Conservation (phyloP, 2,797 vertebrate genomes). For the Cyprinodon diabolis region DNA sequence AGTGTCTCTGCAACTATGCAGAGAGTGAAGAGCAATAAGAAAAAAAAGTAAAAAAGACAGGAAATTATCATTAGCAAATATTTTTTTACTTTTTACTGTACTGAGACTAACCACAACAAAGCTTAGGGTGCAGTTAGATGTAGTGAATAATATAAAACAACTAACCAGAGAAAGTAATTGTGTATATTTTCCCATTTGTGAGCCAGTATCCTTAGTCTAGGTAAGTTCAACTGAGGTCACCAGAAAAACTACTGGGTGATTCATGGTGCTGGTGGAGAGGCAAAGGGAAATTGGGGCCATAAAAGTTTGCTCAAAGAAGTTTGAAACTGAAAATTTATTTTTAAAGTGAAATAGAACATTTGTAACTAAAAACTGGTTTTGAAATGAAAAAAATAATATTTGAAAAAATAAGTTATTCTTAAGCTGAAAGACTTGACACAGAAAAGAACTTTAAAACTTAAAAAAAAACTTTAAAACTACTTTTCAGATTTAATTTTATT, state of each 20-base stretch:
- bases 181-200: conserved; percentile 26
- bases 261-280: not conserved
- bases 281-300: too few species aligned
- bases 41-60: conserved; percentile 19
- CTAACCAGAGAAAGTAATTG: conserved; percentile 41
- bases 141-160: conserved; percentile 42
- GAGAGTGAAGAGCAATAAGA: conserved; percentile 24
- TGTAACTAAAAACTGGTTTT: too few species aligned
- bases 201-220: conserved; percentile 25
- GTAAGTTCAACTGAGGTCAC: conserved; percentile 64
- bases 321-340: too few species aligned
- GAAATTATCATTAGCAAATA: conserved; percentile 13
- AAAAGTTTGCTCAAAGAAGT: too few species aligned
- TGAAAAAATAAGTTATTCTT: too few species aligned
- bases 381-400: too few species aligned
- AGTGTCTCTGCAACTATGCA: conserved; percentile 27
- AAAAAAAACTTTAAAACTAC: too few species aligned
- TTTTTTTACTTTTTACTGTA: conserved; percentile 4
- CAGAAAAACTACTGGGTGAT: not conserved
- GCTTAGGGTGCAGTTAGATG: conserved; percentile 33
- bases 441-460: too few species aligned
- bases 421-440: too few species aligned
- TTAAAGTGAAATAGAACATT: too few species aligned
- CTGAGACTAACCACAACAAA: conserved; percentile 60
- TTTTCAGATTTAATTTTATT: too few species aligned